phyloP scores from a whole-genome alignment of 1,140 invertebrate species.

The Drosophila suzukii region DNA sequence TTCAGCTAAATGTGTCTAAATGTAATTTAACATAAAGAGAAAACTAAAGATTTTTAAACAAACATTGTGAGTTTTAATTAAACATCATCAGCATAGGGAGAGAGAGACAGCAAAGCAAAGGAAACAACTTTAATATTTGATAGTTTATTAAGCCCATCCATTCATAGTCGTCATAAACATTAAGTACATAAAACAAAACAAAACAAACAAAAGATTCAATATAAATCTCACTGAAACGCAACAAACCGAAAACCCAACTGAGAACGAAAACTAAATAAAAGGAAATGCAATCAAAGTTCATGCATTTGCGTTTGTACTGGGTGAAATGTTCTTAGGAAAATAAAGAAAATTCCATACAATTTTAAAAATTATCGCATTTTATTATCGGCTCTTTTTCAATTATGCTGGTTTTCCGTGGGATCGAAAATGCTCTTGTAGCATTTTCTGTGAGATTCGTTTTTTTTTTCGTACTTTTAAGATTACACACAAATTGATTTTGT shows the following conservation, averaged over 20 bases:
- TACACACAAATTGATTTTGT: slow-evolving; percentile 37
- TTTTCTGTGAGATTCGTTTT: slow-evolving; percentile 26
- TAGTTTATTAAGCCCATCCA: slow-evolving; percentile 82
- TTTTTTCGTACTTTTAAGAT: slow-evolving; percentile 10
- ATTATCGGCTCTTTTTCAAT: slow-evolving; percentile 18
- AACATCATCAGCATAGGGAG: slow-evolving; percentile 53
- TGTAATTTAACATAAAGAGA: slow-evolving; percentile 71
- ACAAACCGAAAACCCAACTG: slow-evolving; percentile 48
- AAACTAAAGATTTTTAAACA: slow-evolving; percentile 78
- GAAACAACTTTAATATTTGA: slow-evolving; percentile 77
- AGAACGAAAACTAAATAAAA: slow-evolving; percentile 42
- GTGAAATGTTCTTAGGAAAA: slow-evolving; percentile 72
- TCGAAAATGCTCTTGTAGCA: not conserved
- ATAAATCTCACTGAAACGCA: slow-evolving; percentile 63
- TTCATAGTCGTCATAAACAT: slow-evolving; percentile 82
- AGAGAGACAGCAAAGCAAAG: slow-evolving; percentile 41
- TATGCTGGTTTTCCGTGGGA: slow-evolving; percentile 3
- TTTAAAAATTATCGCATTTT: slow-evolving; percentile 60
- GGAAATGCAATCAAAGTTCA: slow-evolving; percentile 64
- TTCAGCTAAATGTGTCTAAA: slow-evolving; percentile 81
- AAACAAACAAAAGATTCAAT: slow-evolving; percentile 36
- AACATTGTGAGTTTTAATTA: slow-evolving; percentile 77
- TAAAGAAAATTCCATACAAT: slow-evolving; percentile 77
- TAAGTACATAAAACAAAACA: slow-evolving; percentile 62
- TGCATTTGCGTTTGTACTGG: slow-evolving; percentile 58